phyloP scores from a whole-genome alignment of 1,140 invertebrate genomes.

The Thaumatotibia leucotreta region DNA sequence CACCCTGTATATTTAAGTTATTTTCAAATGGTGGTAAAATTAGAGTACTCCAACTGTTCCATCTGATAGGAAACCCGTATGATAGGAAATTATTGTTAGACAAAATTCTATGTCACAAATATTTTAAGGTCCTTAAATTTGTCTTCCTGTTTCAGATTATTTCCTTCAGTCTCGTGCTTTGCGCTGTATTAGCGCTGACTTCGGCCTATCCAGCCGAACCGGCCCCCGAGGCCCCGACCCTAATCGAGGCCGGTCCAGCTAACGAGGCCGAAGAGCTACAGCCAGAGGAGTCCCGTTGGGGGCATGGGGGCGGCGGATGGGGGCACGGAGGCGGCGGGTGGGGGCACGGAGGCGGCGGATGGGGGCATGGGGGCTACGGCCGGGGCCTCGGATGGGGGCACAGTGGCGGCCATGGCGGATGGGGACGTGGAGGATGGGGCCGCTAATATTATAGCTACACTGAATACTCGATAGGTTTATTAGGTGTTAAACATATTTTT shows the following conservation, averaged over 20 bases:
- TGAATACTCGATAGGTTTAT: not conserved
- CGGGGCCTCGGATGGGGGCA: too few relatives aligned
- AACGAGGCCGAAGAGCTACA: not conserved
- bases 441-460: not conserved
- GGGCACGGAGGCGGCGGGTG: not conserved
- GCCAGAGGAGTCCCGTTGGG: not conserved
- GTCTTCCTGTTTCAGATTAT: not conserved
- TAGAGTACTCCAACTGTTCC: too few relatives aligned
- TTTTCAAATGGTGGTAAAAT: too few relatives aligned
- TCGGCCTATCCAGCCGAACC: not conserved
- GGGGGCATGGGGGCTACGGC: conserved; percentile 5
- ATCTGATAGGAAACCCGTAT: too few relatives aligned
- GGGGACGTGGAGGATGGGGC: not conserved
- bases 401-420: not conserved
- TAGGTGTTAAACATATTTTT: too few relatives aligned
- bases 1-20: too few relatives aligned
- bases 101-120: too few relatives aligned
- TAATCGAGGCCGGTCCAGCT: not conserved
- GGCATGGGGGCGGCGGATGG: conserved; percentile 16
- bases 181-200: not conserved
- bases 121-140: not conserved
- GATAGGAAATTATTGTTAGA: too few relatives aligned
- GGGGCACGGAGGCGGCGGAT: conserved; percentile 13
- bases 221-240: not conserved
- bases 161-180: not conserved